Percentiles rank a stretch among this genome's conserved stretches.
Evolutionary conservation across 2,888 invertebrate species (phyloP).

Genomic region (Dasypolia templi): DNA sequence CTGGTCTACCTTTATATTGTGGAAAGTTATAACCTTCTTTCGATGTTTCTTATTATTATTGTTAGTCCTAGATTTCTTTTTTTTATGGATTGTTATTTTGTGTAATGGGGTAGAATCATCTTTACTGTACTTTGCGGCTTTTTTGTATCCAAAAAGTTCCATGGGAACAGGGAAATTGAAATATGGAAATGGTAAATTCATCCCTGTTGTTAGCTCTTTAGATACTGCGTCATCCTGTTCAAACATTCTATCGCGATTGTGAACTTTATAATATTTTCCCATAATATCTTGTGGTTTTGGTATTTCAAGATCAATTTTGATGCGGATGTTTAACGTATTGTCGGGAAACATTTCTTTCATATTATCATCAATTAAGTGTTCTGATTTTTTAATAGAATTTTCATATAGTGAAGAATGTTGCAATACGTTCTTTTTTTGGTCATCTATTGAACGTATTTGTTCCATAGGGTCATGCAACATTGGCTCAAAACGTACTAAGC

Average conservation of each 20-base stretch:
- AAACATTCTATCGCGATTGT: conserved; percentile 59
- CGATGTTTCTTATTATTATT: conserved; percentile 81
- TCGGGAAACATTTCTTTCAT: conserved; percentile 65
- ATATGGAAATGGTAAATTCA: conserved; percentile 78
- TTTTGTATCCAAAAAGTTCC: conserved; percentile 77
- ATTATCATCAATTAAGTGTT: conserved; percentile 54
- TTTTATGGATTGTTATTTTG: conserved; percentile 84
- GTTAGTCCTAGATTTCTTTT: conserved; percentile 79
- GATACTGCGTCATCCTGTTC: conserved; percentile 70
- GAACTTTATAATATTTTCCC: conserved; percentile 67
- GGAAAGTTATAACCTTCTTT: conserved; percentile 81
- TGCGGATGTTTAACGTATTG: conserved; percentile 79
- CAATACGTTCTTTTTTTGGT: conserved; percentile 54
- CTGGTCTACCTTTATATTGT: conserved; percentile 78
- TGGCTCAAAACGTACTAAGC: conserved; percentile 71
- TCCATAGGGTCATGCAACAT: conserved; percentile 57
- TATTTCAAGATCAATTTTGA: conserved; percentile 84
- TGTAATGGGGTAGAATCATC: conserved; percentile 74
- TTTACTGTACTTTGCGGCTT: conserved; percentile 66
- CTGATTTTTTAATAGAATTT: conserved; percentile 54
- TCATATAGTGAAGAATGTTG: conserved; percentile 41
- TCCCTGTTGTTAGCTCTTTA: conserved; percentile 73
- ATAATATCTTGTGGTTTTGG: conserved; percentile 76
- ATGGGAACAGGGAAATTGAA: conserved; percentile 80
- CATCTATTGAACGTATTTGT: conserved; percentile 53